Evolutionary conservation across 64 coral and sea anemone genomes (phyloP).

Genomic region (Exaiptasia diaphana): DNA sequence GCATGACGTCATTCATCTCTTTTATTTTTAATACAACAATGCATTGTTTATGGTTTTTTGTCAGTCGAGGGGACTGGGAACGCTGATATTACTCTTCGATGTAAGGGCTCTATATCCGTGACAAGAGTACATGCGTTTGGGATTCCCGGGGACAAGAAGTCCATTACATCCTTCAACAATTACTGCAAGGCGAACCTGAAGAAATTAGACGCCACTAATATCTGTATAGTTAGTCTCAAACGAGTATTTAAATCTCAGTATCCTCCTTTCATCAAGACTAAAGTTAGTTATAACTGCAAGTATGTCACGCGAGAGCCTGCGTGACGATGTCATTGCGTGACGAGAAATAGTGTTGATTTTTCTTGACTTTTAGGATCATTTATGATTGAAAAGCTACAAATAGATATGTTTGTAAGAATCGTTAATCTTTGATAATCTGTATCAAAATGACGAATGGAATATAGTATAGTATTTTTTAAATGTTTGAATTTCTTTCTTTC

Average conservation of each 20-base stretch:
- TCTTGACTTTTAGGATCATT: too few relatives aligned
- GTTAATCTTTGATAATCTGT: too few relatives aligned
- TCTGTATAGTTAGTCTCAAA: slow-evolving; percentile 76
- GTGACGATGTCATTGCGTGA: too few relatives aligned
- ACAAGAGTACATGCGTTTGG: slow-evolving; percentile 56
- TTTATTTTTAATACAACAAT: too few relatives aligned
- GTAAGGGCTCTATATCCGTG: slow-evolving; percentile 49
- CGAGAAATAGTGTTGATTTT: too few relatives aligned
- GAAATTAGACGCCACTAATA: slow-evolving; percentile 50
- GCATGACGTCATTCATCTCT: too few relatives aligned
- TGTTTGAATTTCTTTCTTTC: too few relatives aligned
- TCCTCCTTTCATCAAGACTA: slow-evolving; percentile 61
- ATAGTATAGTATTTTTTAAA: too few relatives aligned
- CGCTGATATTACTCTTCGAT: slow-evolving; percentile 71
- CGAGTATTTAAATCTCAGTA: slow-evolving; percentile 76
- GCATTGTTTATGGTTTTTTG: too few relatives aligned
- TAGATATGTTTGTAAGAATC: too few relatives aligned
- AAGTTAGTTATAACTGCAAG: slow-evolving; percentile 63
- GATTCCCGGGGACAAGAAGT: slow-evolving; percentile 51
- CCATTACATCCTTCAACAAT: slow-evolving; percentile 61
- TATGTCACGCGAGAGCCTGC: slow-evolving; percentile 21
- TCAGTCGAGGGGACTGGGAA: slow-evolving; percentile 69
- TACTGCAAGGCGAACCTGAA: slow-evolving; percentile 61
- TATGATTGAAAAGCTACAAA: too few relatives aligned
- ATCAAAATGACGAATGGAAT: too few relatives aligned